Conservation (phyloP, 2,797 vertebrate genomes). For the Garrulus glandarius region DNA sequence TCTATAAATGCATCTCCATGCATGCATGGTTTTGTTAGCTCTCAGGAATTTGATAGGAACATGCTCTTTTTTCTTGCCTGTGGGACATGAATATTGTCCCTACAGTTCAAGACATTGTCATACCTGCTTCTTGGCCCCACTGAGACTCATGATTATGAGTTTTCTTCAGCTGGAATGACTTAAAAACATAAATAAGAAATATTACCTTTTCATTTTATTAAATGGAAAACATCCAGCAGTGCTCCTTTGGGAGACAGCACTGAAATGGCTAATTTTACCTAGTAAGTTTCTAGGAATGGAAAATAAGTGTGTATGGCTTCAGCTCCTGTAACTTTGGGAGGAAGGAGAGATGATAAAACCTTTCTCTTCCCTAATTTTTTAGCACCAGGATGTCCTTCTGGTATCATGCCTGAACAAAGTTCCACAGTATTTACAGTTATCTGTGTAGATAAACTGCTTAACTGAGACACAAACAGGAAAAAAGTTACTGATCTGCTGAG, state of each 20-base stretch:
- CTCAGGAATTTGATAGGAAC: neutral
- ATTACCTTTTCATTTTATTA: neutral
- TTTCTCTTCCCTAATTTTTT: neutral
- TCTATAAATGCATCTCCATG: neutral
- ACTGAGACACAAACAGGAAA: neutral
- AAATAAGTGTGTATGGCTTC: neutral
- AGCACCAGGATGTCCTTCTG: neutral
- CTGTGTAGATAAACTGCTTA: rapidly evolving
- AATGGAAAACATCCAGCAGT: neutral
- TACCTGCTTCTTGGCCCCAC: neutral
- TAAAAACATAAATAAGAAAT: slow-evolving; percentile 3
- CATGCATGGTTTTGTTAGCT: neutral
- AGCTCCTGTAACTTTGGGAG: neutral
- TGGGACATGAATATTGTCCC: neutral
- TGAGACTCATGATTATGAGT: neutral
- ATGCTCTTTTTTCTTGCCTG: neutral
- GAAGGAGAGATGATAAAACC: neutral
- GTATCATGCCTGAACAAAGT: neutral
- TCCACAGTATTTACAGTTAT: neutral
- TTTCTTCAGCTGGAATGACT: neutral
- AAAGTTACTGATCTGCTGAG: neutral
- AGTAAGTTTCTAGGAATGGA: neutral
- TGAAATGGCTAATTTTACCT: neutral
- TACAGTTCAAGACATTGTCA: neutral
- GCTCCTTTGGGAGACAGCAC: neutral